phyloP scores from a whole-genome alignment of 2,113 vertebrate genomes.

The Sebastes schlegelii region DNA sequence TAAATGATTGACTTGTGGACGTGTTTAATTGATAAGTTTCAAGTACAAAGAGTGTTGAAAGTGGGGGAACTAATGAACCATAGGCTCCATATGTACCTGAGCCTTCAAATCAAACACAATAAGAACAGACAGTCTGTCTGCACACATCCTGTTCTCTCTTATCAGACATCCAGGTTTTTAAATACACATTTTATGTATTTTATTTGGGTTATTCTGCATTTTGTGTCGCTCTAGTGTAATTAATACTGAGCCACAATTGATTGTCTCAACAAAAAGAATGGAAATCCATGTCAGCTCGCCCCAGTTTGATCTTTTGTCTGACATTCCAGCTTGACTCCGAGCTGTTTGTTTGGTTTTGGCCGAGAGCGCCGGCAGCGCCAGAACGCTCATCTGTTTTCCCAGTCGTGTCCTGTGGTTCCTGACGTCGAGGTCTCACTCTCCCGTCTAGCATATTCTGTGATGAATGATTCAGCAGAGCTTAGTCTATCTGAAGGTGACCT shows the following conservation, averaged over 20 bases:
- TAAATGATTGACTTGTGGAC: not conserved
- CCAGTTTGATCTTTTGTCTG: not conserved
- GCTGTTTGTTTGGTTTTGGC: slow-evolving; percentile 15
- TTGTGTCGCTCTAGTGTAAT: not conserved
- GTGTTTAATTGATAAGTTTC: not conserved
- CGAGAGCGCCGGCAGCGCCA: not conserved
- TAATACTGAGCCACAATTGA: slow-evolving; percentile 4
- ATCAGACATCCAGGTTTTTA: not conserved
- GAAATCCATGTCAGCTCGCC: not conserved
- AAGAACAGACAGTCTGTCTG: no score
- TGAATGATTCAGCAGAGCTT: slow-evolving; percentile 51
- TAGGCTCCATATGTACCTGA: no score
- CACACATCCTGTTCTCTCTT: not conserved
- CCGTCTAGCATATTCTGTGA: slow-evolving; percentile 49
- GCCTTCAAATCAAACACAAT: no score
- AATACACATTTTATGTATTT: not conserved
- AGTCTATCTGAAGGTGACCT: slow-evolving; percentile 68
- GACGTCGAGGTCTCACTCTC: slow-evolving; percentile 22
- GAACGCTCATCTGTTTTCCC: slow-evolving; percentile 30
- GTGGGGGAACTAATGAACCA: no score
- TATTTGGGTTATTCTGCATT: no score
- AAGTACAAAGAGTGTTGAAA: not conserved
- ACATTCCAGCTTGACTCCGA: not conserved
- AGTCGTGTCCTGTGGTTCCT: not conserved
- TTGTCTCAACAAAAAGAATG: not conserved